Percentiles rank a stretch among this genome's conserved stretches.
These are phyloP conservation scores for Oeneis ivallda DNA, from an alignment of 2,888 invertebrate genomes.

Conservation along the genomic window DNA sequence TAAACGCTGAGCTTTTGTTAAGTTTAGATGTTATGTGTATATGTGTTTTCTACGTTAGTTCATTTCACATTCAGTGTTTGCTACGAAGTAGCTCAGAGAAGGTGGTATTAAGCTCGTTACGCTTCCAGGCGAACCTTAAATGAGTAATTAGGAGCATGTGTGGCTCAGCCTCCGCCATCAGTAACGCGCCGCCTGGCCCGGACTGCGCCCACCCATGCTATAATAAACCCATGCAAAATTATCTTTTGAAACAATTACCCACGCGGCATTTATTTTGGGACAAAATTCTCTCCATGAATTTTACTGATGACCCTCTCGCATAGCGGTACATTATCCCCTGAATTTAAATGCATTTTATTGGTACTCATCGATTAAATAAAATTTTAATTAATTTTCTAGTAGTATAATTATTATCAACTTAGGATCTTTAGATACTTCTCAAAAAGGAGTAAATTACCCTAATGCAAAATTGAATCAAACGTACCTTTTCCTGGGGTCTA, in stretches of 20 bases:
- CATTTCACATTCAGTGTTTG: slow-evolving; percentile 28
- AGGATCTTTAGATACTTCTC: too few species aligned
- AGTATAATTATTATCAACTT: too few species aligned
- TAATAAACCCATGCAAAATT: slow-evolving; percentile 73
- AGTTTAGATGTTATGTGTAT: neutral
- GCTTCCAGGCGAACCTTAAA: slow-evolving; percentile 50
- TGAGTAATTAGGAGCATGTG: slow-evolving; percentile 73
- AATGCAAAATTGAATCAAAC: slow-evolving; percentile 15
- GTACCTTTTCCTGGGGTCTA: neutral
- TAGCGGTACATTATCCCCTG: neutral
- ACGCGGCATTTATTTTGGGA: slow-evolving; percentile 61
- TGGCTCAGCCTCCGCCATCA: slow-evolving; percentile 59
- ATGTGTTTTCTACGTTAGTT: slow-evolving; percentile 1
- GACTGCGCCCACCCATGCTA: slow-evolving; percentile 58
- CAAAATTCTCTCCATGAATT: slow-evolving; percentile 34
- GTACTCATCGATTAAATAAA: too few species aligned
- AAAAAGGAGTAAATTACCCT: too few species aligned
- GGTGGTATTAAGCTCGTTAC: slow-evolving; percentile 42
- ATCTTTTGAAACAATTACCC: slow-evolving; percentile 75
- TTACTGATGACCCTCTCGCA: neutral
- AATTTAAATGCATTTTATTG: too few species aligned
- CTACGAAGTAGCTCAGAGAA: slow-evolving; percentile 36
- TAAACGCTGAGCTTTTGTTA: neutral
- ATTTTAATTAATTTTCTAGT: too few species aligned
- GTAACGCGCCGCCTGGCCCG: slow-evolving; percentile 60